These are phyloP conservation scores for Lamprologus lemairii DNA, from an alignment of 2,113 vertebrate species.

Conservation along the genomic window DNA sequence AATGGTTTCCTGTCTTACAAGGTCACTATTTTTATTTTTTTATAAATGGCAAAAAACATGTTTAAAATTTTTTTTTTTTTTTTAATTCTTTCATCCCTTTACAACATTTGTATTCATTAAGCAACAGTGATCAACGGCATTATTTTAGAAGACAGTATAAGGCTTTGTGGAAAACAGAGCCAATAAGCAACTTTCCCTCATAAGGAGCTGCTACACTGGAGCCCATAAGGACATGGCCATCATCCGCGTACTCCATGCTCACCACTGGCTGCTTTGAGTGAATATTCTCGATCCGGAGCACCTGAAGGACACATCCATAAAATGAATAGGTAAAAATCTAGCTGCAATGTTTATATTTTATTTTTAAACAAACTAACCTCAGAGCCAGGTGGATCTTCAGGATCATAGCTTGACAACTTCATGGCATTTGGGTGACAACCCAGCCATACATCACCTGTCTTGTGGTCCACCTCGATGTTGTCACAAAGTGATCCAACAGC, in stretches of 20 bases:
- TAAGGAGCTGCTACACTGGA: constrained; percentile 75
- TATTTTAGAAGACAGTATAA: constrained; percentile 74
- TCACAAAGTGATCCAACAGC: constrained; percentile 74
- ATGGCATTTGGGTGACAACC: constrained; percentile 81
- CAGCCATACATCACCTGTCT: constrained; percentile 80
- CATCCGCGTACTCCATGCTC: constrained; percentile 74
- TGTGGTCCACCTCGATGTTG: constrained; percentile 79
- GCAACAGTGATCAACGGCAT: not conserved
- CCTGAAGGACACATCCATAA: constrained; percentile 2
- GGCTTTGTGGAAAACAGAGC: constrained; percentile 82
- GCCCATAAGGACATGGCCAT: constrained; percentile 78
- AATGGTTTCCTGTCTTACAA: not conserved
- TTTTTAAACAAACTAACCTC: constrained; percentile 67
- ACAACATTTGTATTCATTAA: not conserved
- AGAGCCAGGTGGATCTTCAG: constrained; percentile 77
- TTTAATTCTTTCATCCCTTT: not conserved
- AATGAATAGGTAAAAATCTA: constrained; percentile 8
- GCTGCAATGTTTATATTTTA: constrained; percentile 45
- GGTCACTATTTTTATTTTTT: not conserved
- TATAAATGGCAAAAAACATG: not conserved
- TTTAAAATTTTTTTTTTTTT: not conserved
- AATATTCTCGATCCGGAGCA: constrained; percentile 81
- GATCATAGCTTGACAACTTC: constrained; percentile 51
- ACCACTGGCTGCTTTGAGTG: constrained; percentile 75
- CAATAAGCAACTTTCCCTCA: constrained; percentile 77